Conservation (phyloP, 1,140 invertebrate genomes). For the Hylaeus anthracinus region DNA sequence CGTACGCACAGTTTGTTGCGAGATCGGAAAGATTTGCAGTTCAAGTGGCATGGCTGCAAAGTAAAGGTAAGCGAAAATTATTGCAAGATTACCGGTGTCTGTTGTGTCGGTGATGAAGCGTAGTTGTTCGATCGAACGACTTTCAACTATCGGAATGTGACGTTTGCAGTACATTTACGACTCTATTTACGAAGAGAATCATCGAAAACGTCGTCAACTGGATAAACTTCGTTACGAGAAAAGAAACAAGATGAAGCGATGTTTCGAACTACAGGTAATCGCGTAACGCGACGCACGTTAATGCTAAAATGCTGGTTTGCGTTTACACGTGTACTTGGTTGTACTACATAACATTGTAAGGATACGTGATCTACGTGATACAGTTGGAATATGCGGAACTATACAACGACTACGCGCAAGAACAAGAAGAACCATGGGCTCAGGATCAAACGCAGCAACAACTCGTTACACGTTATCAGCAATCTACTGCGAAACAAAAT, state of each 20-base stretch:
- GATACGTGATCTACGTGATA: not conserved
- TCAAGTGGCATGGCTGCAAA: constrained; percentile 69
- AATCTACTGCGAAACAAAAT: constrained; percentile 82
- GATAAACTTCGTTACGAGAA: constrained; percentile 83
- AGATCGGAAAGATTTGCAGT: constrained; percentile 81
- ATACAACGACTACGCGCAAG: constrained; percentile 47
- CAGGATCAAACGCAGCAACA: constrained; percentile 49
- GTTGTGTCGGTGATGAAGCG: no score
- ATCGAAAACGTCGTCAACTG: constrained; percentile 82
- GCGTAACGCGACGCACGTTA: no score
- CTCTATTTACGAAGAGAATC: constrained; percentile 82
- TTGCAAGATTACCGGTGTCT: no score
- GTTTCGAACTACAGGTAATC: constrained; percentile 82
- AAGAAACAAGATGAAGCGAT: constrained; percentile 81
- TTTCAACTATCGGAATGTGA: not conserved
- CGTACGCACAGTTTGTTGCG: constrained; percentile 81
- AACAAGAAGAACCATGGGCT: constrained; percentile 39
- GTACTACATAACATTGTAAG: not conserved
- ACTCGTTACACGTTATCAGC: constrained; percentile 65
- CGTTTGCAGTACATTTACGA: constrained; percentile 81
- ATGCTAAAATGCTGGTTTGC: no score
- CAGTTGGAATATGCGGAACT: constrained; percentile 61
- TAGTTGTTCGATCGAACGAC: not conserved
- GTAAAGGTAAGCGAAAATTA: constrained; percentile 13
- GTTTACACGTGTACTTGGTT: no score